Evolutionary conservation across 2,113 vertebrate genomes (phyloP).

Genomic region (Talpa occidentalis): DNA sequence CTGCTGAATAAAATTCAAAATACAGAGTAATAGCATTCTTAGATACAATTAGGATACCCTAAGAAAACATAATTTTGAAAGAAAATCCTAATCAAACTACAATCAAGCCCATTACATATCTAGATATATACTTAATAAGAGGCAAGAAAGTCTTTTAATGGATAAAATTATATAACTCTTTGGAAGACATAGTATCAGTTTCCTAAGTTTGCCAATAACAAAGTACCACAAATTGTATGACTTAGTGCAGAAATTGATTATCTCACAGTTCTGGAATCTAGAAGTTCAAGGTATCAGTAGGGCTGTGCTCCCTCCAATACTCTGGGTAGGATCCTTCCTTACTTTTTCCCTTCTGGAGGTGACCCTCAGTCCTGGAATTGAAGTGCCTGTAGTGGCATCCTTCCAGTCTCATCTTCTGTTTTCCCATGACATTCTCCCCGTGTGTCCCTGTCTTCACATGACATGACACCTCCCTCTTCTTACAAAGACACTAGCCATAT

Average conservation of each 20-base stretch:
- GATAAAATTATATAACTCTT: not conserved
- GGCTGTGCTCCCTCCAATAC: not conserved
- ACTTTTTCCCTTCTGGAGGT: not conserved
- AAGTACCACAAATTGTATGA: not conserved
- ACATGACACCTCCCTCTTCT: not conserved
- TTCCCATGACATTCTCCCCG: not conserved
- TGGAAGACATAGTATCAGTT: not conserved
- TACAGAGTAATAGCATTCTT: not conserved
- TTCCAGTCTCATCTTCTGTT: not conserved
- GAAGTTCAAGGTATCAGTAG: not conserved
- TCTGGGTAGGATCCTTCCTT: not conserved
- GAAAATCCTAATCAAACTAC: not conserved
- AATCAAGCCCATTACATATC: not conserved
- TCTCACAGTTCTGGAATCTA: not conserved
- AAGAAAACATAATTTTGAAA: slow-evolving; percentile 34
- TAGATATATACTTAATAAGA: not conserved
- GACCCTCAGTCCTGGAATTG: accelerated
- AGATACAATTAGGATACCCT: not conserved
- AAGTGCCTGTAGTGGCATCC: not conserved
- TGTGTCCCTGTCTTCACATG: not conserved
- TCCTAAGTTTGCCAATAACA: not conserved
- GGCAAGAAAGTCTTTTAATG: not conserved
- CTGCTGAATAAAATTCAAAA: not conserved
- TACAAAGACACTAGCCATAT: not conserved
- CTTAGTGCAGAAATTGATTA: not conserved